Evolutionary conservation across 2,888 invertebrate species (phyloP).

Genomic region (Myathropa florea): DNA sequence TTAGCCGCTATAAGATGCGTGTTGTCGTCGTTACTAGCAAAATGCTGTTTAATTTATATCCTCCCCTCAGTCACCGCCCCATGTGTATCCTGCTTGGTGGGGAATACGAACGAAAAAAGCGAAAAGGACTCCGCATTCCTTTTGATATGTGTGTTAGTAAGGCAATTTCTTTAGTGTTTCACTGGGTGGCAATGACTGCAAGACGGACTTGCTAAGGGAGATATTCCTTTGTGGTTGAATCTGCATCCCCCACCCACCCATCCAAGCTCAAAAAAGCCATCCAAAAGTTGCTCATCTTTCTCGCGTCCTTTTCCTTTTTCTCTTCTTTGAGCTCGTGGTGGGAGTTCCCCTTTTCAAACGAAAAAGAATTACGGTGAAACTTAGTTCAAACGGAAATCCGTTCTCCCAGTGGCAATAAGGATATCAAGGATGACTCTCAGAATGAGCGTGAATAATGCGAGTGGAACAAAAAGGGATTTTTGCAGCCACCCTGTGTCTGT

Average conservation of each 20-base stretch:
- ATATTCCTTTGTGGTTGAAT: slow-evolving; percentile 36
- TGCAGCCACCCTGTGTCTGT: not conserved
- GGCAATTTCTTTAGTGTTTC: slow-evolving; percentile 33
- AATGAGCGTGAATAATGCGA: slow-evolving; percentile 35
- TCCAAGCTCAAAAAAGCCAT: slow-evolving; percentile 12
- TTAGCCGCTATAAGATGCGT: slow-evolving; percentile 24
- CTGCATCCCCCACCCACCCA: not conserved
- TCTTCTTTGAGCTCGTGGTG: not conserved
- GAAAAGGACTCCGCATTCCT: slow-evolving; percentile 10
- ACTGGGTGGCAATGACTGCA: slow-evolving; percentile 33
- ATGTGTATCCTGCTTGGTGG: not conserved
- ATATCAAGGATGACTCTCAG: slow-evolving; percentile 48
- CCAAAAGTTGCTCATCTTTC: slow-evolving; percentile 26
- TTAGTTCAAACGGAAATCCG: slow-evolving; percentile 57
- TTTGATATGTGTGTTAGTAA: slow-evolving; percentile 13
- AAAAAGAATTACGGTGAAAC: slow-evolving; percentile 49
- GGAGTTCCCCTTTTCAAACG: slow-evolving; percentile 35
- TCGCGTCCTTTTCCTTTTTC: not conserved
- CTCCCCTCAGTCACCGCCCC: not conserved
- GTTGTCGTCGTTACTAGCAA: slow-evolving; percentile 39
- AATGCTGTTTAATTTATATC: slow-evolving; percentile 52
- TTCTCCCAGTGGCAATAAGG: slow-evolving; percentile 45
- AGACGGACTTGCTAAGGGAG: slow-evolving; percentile 12
- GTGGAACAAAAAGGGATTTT: slow-evolving; percentile 27
- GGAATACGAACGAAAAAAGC: not conserved